These are phyloP conservation scores for Galerucella pusilla DNA, from an alignment of 2,888 invertebrate species.

Conservation along the genomic window DNA sequence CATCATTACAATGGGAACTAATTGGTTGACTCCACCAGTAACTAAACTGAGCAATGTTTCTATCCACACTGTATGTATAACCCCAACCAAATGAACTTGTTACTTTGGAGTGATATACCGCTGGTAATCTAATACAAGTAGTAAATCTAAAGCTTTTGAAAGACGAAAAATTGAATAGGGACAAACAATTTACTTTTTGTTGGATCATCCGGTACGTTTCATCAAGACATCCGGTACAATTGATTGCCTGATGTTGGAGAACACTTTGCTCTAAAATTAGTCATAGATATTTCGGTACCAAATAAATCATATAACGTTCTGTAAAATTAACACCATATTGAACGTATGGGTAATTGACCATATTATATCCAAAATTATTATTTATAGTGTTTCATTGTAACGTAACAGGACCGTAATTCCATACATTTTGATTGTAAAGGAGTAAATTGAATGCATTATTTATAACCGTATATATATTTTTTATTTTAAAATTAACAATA, in stretches of 20 bases:
- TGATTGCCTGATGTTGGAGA: slow-evolving; percentile 5
- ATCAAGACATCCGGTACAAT: slow-evolving; percentile 6
- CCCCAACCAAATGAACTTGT: too few relatives aligned
- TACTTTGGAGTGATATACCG: too few relatives aligned
- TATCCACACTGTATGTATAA: too few relatives aligned
- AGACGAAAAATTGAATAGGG: too few relatives aligned
- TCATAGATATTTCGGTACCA: slow-evolving; percentile 17
- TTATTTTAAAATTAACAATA: background rate
- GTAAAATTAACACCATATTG: slow-evolving; percentile 19
- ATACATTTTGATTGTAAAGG: slow-evolving; percentile 3
- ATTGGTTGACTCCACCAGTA: too few relatives aligned
- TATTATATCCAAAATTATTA: slow-evolving; percentile 23
- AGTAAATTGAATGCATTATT: slow-evolving; percentile 12
- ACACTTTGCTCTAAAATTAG: slow-evolving; percentile 15
- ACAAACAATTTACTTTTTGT: background rate
- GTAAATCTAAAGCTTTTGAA: too few relatives aligned
- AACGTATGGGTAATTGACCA: slow-evolving; percentile 21
- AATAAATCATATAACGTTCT: slow-evolving; percentile 21
- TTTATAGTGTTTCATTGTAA: slow-evolving; percentile 15
- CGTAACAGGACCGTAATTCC: slow-evolving; percentile 4
- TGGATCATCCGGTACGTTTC: background rate
- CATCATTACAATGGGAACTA: too few relatives aligned
- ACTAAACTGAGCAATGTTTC: too few relatives aligned
- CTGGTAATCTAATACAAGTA: too few relatives aligned
- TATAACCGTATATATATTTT: background rate